Conservation (phyloP, 2,888 invertebrate species). For the Tetragonisca angustula region DNA sequence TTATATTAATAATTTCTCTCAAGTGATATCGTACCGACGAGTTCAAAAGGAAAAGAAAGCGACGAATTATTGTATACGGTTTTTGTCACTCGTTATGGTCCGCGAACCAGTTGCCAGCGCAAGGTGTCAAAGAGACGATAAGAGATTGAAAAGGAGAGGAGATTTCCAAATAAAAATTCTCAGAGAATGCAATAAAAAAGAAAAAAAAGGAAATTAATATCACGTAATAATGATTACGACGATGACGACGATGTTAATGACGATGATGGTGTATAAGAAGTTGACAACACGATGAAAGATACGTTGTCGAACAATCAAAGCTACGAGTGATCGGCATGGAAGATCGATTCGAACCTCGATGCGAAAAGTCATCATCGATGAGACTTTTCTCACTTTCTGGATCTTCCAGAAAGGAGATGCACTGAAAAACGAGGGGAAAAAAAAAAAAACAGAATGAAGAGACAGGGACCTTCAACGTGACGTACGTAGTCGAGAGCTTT, state of each 20-base stretch:
- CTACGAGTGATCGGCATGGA: not conserved
- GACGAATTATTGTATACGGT: no score
- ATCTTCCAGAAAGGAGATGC: not conserved
- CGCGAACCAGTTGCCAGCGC: no score
- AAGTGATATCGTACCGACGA: no score
- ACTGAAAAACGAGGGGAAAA: not conserved
- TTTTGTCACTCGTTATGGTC: no score
- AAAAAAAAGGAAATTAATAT: no score
- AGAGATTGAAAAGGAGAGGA: not conserved
- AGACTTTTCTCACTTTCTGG: not conserved
- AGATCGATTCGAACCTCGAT: conserved; percentile 1
- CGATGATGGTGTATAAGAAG: conserved; percentile 15
- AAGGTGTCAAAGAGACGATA: not conserved
- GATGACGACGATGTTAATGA: not conserved
- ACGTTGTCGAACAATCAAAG: not conserved
- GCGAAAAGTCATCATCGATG: conserved; percentile 1
- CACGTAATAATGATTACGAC: not conserved
- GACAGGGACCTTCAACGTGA: not conserved
- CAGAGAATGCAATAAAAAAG: not conserved
- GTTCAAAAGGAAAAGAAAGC: no score
- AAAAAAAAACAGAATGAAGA: not conserved
- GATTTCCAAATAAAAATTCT: not conserved
- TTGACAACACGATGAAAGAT: not conserved
- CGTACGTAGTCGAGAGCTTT: not conserved
- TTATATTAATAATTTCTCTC: no score